Base-by-base conservation (phyloP, 2,797 vertebrate species). In the Onychomys torridus region DNA sequence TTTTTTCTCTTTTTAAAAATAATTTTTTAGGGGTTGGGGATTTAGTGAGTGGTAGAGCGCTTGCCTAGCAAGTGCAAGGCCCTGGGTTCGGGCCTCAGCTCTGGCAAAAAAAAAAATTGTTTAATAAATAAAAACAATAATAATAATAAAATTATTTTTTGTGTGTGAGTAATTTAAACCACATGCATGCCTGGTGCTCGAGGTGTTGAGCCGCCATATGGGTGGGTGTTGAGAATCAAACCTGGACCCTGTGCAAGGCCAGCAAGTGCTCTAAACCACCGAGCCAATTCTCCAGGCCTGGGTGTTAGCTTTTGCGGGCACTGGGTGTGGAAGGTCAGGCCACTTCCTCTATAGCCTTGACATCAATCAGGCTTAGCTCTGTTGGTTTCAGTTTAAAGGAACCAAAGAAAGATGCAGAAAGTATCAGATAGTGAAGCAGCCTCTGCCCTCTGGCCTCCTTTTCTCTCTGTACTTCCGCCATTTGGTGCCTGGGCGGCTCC, bases 281-380 rank as follows among this genome's bases (percentile, higher is more conserved):
- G 2, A 67, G 63, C 63, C 63, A 52, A 52, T 63, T 34, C 83
- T 85, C 12, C 2, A 10, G 9, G 87, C 87, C 57, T 4, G 65
- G 86, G 52, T 69, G 83, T 69, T 96, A 75, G 95, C 97, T 94
- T 96, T 77, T 93, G 91, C 87, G 93, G 95, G 97, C 89, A 93
- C 89, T 3, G 87, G 96, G 88, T 79, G 7, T 79, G 96, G 95
- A 92, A 89, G 97, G 97, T 90, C 96, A 94, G 94, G 94, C 96
- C 97, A 92, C 97, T 97, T 98, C 98, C 98, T 98, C 94, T 93
- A 4, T 52, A 94, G 84, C 95, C 95, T 95, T 96, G 93, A 96
- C 90, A 96, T 83, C 87, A 82, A 92, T 95, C 79, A 85, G 96
- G 73, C 91, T 34, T 32, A 43, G 52, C 40, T 93, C 61, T 95